Evolutionary conservation across 2,888 invertebrate species (phyloP), one percentile per base, ranked within the genome.

Genomic region (Pecten maximus): DNA sequence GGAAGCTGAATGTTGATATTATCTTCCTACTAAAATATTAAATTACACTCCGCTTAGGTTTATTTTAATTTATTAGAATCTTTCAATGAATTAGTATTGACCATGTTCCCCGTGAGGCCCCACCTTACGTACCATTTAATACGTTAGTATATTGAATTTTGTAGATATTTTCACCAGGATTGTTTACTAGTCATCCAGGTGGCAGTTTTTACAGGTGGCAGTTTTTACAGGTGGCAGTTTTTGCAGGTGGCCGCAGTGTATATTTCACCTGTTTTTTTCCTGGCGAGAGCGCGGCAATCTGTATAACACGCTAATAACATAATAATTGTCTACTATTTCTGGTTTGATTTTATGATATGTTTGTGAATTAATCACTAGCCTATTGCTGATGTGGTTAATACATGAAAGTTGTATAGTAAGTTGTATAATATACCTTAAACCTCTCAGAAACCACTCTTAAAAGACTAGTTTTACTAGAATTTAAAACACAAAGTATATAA

Each of bases 141-240:
- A 35, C 74, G 28, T 74, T 74, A 35, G 74, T 74, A 35, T 74
- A 74, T 74, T 74, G 74, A 74, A 74, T 28, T n/a, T 28, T 74
- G 35, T 35, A 35, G 74, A 74, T 74, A 74, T 1, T 35, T 35
- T 74, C 28, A 35, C 74, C 35, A 35, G 19, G 74, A 35, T 35
- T 74, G 74, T 74, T 74, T 74, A 74, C 74, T 28, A 74, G 8
- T 74, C 35, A 74, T 35, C 28, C 74, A 35, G 35, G 35, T 74
- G 74, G 74, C 35, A 74, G 23, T 35, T 23, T 74, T 74, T 74
- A 74, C 74, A 74, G 74, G 74, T 74, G 74, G 35, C 23, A 35
- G 15, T 74, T n/a, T n/a, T n/a, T n/a, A n/a, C 74, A 35, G 35
- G 35, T 74, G 74, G 74, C 35, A 74, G 23, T 35, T 23, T 74